Evolutionary conservation across 2,888 invertebrate genomes (phyloP), one percentile per base, ranked within the genome.

Genomic region (Sisyra terminalis): DNA sequence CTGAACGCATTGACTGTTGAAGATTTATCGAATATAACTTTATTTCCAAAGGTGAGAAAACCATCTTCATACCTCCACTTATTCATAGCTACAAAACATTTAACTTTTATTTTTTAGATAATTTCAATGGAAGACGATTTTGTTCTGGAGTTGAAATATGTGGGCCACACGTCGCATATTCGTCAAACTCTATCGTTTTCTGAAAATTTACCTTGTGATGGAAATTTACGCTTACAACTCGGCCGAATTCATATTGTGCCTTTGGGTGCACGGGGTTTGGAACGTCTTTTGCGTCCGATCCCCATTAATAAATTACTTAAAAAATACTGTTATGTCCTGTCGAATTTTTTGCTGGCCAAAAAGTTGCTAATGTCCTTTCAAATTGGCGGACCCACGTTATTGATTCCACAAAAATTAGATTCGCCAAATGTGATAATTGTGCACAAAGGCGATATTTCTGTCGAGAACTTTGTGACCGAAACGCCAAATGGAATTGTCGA

Each of bases 91-190:
- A 9, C 13, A 9, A 39, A 11, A 9, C 39, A 14, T 15, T 16
- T 39, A 7, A 16, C 13, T n/a, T n/a, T 37, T 30, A 34, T 44
- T 29, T 41, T 57, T 3, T 55, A 82, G 82, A 66, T 85, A 44
- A 58, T 85, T 16, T 75, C 77, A 57, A 77, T 82, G 0, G 84
- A 86, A 48, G 84, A 84, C 53, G 85, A 86, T 55, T 81, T 79
- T 55, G 78, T 86, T 1, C 67, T 84, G 47, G 84, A 86, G 53
- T 59, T 85, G 39, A 86, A 85, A 58, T 82, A 80, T 55, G 79
- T 82, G 0, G 67, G 79, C 7, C 74, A 80, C 13, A 76, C 77
- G 29, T 70, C 75, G 7, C 65, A 65, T 46, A 52, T 71, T 39
- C 66, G 66, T 46, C 70, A 54, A 51, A 59, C 68, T 40, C 57